A percentile compares a stretch with the other conserved stretches of the same genome.
These are phyloP conservation scores for Amblyraja radiata DNA, from an alignment of 2,797 vertebrate species.

Conservation along the genomic window DNA sequence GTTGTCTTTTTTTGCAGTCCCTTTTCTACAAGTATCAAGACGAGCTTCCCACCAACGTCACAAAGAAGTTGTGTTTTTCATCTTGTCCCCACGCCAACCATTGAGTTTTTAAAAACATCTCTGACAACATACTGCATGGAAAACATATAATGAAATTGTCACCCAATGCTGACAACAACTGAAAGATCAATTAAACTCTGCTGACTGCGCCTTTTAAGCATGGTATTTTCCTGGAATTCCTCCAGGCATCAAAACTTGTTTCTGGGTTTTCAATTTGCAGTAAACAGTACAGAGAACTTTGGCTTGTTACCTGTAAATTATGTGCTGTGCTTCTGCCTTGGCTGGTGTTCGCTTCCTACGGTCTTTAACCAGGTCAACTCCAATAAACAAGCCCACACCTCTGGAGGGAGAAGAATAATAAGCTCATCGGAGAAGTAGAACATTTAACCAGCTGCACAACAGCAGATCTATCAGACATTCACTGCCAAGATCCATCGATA, in stretches of 20 bases:
- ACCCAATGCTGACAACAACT: not conserved
- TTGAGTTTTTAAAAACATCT: not conserved
- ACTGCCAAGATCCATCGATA: too few species aligned
- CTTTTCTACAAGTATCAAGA: too few species aligned
- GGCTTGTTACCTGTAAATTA: conserved; percentile 80
- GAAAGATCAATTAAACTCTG: not conserved
- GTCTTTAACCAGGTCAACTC: conserved; percentile 85
- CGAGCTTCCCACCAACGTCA: not conserved
- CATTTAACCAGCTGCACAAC: not conserved
- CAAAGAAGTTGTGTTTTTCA: not conserved
- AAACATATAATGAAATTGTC: not conserved
- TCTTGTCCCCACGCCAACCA: not conserved
- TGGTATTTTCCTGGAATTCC: not conserved
- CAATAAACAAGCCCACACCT: conserved; percentile 83
- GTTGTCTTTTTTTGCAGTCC: too few species aligned
- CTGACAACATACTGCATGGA: not conserved
- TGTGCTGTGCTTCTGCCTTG: conserved; percentile 83
- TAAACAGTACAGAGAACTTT: not conserved
- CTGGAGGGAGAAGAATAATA: conserved; percentile 51
- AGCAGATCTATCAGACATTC: not conserved
- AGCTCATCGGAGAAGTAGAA: not conserved
- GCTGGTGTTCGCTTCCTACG: conserved; percentile 72
- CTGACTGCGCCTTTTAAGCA: not conserved
- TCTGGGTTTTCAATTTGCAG: not conserved
- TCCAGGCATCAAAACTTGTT: not conserved